Percentiles rank a stretch among this genome's conserved stretches.
phyloP scores from a whole-genome alignment of 2,797 vertebrate genomes.

The Megalops cyprinoides region DNA sequence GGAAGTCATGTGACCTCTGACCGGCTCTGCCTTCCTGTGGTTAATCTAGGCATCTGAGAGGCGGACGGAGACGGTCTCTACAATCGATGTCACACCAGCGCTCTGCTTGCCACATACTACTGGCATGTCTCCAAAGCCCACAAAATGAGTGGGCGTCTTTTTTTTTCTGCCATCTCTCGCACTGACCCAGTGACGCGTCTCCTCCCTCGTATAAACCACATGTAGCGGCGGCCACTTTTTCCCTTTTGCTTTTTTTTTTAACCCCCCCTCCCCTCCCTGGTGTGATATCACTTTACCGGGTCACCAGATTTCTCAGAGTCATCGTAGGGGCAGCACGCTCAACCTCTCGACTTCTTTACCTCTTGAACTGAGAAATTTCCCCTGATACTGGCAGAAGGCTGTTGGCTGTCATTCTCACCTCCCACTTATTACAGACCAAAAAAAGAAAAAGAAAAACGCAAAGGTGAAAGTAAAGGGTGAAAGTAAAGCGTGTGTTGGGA shows the following conservation, averaged over 20 bases:
- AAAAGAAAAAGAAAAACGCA: slow-evolving; percentile 34
- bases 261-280: slow-evolving; percentile 49
- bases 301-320: slow-evolving; percentile 77
- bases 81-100: not conserved
- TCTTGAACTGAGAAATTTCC: slow-evolving; percentile 69
- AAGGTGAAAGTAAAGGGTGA: slow-evolving; percentile 70
- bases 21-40: not conserved
- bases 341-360: slow-evolving; percentile 75
- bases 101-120: slow-evolving; percentile 27
- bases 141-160: not conserved
- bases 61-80: not conserved
- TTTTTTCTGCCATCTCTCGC: slow-evolving; percentile 50
- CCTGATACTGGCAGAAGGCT: slow-evolving; percentile 54
- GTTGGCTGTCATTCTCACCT: slow-evolving; percentile 72
- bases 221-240: slow-evolving; percentile 52
- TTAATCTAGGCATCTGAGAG: not conserved
- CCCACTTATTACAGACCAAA: slow-evolving; percentile 57
- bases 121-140: slow-evolving; percentile 29
- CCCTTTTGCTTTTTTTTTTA: slow-evolving; percentile 13
- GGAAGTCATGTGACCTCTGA: not conserved
- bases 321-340: slow-evolving; percentile 63
- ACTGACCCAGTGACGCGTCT: slow-evolving; percentile 54
- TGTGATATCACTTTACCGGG: slow-evolving; percentile 73
- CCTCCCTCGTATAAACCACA: slow-evolving; percentile 51
- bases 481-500: slow-evolving; percentile 60